A percentile compares a stretch with the other conserved stretches of the same genome.
Conservation (phyloP, 2,113 vertebrate species). For the Phylloscopus whistleri region DNA sequence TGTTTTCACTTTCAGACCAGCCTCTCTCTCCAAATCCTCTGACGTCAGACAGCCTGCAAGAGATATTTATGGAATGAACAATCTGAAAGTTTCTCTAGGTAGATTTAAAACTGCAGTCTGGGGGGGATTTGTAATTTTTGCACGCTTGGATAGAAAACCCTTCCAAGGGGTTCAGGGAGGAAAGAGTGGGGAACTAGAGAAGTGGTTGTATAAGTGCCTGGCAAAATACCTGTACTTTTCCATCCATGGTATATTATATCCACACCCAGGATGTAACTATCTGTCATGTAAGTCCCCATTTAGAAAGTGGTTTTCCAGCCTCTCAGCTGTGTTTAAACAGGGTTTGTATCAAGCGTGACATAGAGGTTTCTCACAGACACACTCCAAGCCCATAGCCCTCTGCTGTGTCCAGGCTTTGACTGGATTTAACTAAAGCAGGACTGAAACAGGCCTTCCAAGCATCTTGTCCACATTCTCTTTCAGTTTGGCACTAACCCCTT, state of each 20-base stretch:
- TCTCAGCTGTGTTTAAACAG: background rate
- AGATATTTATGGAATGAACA: constrained; percentile 72
- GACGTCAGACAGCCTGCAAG: constrained; percentile 71
- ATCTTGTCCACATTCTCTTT: background rate
- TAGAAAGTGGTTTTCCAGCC: constrained; percentile 23
- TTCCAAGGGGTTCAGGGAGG: background rate
- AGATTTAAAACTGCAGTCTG: constrained; percentile 32
- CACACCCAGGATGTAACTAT: constrained; percentile 46
- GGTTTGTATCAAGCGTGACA: background rate
- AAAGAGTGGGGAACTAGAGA: constrained; percentile 3
- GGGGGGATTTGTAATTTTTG: constrained; percentile 45
- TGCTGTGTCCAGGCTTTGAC: background rate
- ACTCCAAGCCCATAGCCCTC: background rate
- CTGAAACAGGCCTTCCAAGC: background rate
- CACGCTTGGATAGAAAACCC: constrained; percentile 13
- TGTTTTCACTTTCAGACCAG: constrained; percentile 67
- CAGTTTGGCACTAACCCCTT: background rate
- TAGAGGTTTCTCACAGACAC: background rate
- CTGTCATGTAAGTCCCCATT: constrained; percentile 31
- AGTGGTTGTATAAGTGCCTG: background rate
- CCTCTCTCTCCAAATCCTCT: constrained; percentile 60
- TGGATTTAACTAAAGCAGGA: background rate
- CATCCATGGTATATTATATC: constrained; percentile 24
- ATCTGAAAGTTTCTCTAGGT: constrained; percentile 65
- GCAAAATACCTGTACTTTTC: constrained; percentile 28